Conservation (phyloP, 2,113 vertebrate species). For the Chionomys nivalis region DNA sequence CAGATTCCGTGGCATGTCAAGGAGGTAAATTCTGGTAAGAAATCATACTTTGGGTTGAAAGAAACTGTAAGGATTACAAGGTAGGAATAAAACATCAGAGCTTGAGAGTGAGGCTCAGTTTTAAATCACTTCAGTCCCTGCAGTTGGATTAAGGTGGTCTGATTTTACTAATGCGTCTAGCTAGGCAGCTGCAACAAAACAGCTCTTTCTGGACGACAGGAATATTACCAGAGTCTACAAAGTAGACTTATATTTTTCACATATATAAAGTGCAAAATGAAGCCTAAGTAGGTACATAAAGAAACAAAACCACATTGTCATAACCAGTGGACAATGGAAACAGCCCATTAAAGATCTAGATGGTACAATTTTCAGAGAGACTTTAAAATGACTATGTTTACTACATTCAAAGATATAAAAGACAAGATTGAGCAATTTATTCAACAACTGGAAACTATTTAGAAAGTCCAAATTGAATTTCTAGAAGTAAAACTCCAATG, state of each 20-base stretch:
- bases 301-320: not conserved
- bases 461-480: conserved; percentile 21
- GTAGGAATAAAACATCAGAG: not conserved
- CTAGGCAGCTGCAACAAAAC: not conserved
- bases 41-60: conserved; percentile 15
- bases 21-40: not conserved
- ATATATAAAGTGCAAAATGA: conserved; percentile 3
- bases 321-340: not conserved
- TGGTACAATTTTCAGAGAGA: conserved; percentile 14
- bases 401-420: not conserved
- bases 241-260: not conserved
- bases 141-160: not conserved
- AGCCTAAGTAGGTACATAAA: not conserved
- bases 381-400: conserved; percentile 27
- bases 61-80: not conserved
- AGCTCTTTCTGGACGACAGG: conserved; percentile 21
- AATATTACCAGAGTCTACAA: not conserved
- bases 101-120: not conserved
- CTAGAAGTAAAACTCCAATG: not conserved
- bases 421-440: conserved; percentile 3
- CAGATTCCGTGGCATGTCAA: not conserved
- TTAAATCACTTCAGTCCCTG: not conserved
- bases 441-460: not conserved
- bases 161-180: not conserved
- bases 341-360: not conserved